phyloP scores from a whole-genome alignment of 2,113 vertebrate genomes.

The Salvelinus namaycush region DNA sequence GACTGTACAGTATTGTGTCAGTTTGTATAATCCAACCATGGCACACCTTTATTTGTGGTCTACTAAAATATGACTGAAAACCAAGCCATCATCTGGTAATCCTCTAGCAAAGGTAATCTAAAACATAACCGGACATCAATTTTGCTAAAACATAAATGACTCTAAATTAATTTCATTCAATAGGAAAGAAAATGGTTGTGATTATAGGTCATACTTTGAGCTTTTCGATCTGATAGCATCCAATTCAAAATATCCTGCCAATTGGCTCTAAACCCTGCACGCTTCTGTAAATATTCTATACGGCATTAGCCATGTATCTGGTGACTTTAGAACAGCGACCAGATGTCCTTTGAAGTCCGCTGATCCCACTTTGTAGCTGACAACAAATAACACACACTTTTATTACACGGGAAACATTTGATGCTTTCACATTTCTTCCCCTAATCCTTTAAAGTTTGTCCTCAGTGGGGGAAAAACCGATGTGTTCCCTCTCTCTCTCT shows the following conservation, averaged over 20 bases:
- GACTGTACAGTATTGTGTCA: constrained; percentile 5
- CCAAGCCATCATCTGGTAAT: not conserved
- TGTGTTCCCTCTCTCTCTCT: constrained; percentile 35
- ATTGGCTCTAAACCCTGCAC: constrained; percentile 46
- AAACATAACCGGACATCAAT: not conserved
- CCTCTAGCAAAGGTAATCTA: not conserved
- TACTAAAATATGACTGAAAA: not conserved
- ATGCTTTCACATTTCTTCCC: constrained; percentile 49
- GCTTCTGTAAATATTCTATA: constrained; percentile 66
- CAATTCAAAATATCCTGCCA: constrained; percentile 43
- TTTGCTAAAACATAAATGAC: not conserved
- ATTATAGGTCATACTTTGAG: constrained; percentile 44
- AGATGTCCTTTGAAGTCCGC: constrained; percentile 83
- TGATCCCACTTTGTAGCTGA: constrained; percentile 80
- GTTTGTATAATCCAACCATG: not conserved
- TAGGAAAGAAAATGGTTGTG: not conserved
- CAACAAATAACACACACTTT: constrained; percentile 80
- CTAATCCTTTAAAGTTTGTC: constrained; percentile 66
- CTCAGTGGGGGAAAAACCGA: constrained; percentile 34
- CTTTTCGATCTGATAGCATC: constrained; percentile 24
- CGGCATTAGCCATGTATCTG: constrained; percentile 64
- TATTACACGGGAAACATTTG: constrained; percentile 63
- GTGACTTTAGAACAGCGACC: constrained; percentile 78
- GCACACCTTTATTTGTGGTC: not conserved
- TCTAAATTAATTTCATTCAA: not conserved